Base-by-base conservation (phyloP, 2,113 vertebrate genomes). In the Chamaea fasciata region DNA sequence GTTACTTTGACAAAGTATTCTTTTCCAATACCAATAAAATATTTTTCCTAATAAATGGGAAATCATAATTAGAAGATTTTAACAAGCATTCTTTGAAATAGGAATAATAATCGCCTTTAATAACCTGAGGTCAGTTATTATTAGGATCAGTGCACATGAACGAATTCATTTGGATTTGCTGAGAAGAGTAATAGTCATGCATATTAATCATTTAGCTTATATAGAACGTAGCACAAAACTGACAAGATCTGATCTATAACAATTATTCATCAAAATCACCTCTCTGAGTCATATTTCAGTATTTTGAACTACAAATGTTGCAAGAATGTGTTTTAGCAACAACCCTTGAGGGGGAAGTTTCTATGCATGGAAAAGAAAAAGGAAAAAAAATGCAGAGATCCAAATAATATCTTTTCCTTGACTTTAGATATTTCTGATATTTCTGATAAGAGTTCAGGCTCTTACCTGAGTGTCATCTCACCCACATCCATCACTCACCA, bases 131-230 rank as follows among this genome's bases (percentile, higher is more conserved):
- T 30, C 59, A 91, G 33, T 59, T 93, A 87, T 88, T 94, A 80
- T 71, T 71, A 83, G 52, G 55, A 80, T 83, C 74, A 87, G 44
- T 77, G 76, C 79, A 81, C 42, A 52, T 59, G 65, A 94, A 90
- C 63, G 70, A 84, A 92, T 75, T 89, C 56, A 96, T 77, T 49
- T 89, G 67, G 42, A 89, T 82, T 92, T 94, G n/a, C 73, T 83
- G 26, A 88, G 90, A 95, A 82, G 47, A 81, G 68, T 70, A 78
- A 77, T 6, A 88, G 59, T 37, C n/a, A 87, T 1, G 2, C 55
- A 88, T 76, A 39, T 37, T 88, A 94, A 89, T 74, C 70, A 74
- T 74, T 78, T 81, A 69, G 11, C n/a, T 67, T 52, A 23, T 26
- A 57, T 0, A 55, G 57, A 87, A 96, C 62, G 55, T 70, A 44